A percentile compares a stretch with the other conserved stretches of the same genome.
Conservation (phyloP, 2,888 invertebrate species). For the Dysmachus trigonus region DNA sequence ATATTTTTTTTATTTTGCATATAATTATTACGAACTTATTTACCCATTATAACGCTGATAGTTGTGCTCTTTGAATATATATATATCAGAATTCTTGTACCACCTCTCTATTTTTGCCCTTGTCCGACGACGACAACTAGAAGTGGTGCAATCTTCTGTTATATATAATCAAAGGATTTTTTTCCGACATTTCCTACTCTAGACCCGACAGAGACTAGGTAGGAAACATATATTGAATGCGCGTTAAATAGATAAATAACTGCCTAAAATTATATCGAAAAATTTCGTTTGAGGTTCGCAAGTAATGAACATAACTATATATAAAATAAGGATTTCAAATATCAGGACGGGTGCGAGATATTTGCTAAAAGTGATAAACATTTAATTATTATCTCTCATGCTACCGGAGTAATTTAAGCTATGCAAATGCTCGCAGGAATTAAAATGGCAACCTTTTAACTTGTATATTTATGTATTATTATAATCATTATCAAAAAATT, state of each 20-base stretch:
- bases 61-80: not conserved
- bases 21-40: conserved; percentile 50
- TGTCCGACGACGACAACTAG: not conserved
- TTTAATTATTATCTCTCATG: not conserved
- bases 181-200: not conserved
- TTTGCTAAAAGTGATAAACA: conserved; percentile 50
- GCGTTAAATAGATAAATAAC: conserved; percentile 55
- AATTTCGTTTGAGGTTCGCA: conserved; percentile 62
- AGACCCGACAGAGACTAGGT: conserved; percentile 15
- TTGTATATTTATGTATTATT: no score
- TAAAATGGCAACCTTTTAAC: not conserved
- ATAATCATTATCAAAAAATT: no score
- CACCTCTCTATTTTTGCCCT: not conserved
- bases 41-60: conserved; percentile 45
- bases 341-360: conserved; percentile 51
- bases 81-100: not conserved
- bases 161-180: conserved; percentile 4
- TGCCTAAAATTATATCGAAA: conserved; percentile 51
- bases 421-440: not conserved
- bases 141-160: not conserved
- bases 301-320: conserved; percentile 64
- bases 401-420: not conserved
- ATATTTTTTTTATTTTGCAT: conserved; percentile 49
- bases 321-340: conserved; percentile 38
- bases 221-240: not conserved